phyloP scores from a whole-genome alignment of 2,888 invertebrate species.

The Pheosia tremula region DNA sequence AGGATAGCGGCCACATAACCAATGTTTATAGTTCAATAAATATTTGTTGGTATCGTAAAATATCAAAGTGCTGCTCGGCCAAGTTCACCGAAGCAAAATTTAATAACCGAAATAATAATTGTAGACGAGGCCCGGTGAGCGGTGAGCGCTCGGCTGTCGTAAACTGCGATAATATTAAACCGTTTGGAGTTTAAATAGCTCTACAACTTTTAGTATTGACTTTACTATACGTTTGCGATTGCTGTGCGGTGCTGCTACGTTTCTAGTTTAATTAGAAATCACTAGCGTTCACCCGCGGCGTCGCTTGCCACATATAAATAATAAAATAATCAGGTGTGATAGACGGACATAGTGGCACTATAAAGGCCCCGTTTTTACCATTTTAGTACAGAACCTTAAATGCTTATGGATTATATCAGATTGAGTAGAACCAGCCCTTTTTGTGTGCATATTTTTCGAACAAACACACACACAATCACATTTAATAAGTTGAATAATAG shows the following conservation, averaged over 20 bases:
- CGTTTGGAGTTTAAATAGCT: constrained; percentile 16
- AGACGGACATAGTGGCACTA: too few species aligned
- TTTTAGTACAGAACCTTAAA: too few species aligned
- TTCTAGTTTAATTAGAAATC: too few species aligned
- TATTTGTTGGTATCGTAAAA: constrained; percentile 16
- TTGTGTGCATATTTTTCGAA: too few species aligned
- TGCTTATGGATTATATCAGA: too few species aligned
- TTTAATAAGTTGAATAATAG: too few species aligned
- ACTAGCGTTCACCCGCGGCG: too few species aligned
- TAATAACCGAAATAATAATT: constrained; percentile 35
- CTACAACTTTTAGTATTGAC: constrained; percentile 12
- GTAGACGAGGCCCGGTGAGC: constrained; percentile 4
- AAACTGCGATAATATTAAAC: constrained; percentile 30
- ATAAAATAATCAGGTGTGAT: too few species aligned
- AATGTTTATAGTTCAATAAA: constrained; percentile 14
- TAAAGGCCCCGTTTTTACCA: too few species aligned
- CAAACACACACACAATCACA: too few species aligned
- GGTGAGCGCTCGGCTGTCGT: constrained; percentile 22
- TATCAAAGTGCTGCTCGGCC: constrained; percentile 9
- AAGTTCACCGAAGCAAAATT: constrained; percentile 14
- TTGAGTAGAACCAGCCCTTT: too few species aligned
- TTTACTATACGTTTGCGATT: constrained; percentile 5
- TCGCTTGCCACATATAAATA: too few species aligned
- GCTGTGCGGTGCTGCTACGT: neutral
- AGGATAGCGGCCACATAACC: neutral